Evolutionary conservation across 92 coral and sea anemone species (phyloP), one percentile per base, ranked within the genome.

Genomic region (Zoanthus solanderi): DNA sequence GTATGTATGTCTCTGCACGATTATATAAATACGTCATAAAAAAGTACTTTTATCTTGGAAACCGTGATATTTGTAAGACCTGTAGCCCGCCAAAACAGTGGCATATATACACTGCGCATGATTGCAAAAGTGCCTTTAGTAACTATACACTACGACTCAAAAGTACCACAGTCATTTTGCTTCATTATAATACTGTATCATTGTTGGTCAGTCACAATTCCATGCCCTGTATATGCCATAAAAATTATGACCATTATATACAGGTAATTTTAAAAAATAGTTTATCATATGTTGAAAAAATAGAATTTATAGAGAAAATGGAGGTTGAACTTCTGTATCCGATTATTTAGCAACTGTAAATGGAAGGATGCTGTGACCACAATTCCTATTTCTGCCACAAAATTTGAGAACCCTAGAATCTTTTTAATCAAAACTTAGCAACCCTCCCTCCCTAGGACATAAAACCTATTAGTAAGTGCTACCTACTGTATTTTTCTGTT

Each of bases 201-300:
- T 68, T 68, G 73, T 68, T 68, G 73, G 73, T 68, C 73, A 31
- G 73, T 68, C 73, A 68, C 73, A 68, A 31, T 68, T 68, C 73
- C 73, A 68, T 68, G 73, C 73, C 73, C 73, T 31, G 44, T 23
- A 31, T 23, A 58, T 58, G 66, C 66, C 66, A 58, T 58, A 37
- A n/a, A n/a, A n/a, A n/a, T n/a, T n/a, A n/a, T 68, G 73, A 68
- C 73, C 45, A 31, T 68, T 68, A 68, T 68, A 68, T 68, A 68
- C 73, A 68, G 73, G 73, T 68, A 30, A 67, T 44, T 67, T 13
- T 30, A 67, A 67, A 67, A 67, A 67, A 68, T 68, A 31, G 73
- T 68, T 68, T 68, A 68, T 68, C 73, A 68, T 67, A 30, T 67
- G 72, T 67, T 67, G 72, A 67, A 67, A 67, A 67, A 67, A 67